Conservation (phyloP, 1,140 invertebrate species). For the Macrobrachium nipponense region DNA sequence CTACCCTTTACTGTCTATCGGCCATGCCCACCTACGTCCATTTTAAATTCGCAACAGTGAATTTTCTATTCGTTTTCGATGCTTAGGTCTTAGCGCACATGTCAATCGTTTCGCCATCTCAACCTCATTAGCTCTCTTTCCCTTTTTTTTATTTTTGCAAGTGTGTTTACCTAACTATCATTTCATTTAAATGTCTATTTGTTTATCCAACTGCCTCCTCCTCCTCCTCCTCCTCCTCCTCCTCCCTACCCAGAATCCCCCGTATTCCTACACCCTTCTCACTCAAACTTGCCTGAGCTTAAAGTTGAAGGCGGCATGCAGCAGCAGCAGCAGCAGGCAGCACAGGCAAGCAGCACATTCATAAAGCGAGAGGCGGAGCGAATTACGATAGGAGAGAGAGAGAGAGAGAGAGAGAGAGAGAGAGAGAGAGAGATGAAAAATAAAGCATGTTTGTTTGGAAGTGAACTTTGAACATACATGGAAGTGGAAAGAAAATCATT, state of each 20-base stretch:
- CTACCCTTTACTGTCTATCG: neutral
- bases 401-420: constrained; percentile 31
- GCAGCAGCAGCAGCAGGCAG: neutral
- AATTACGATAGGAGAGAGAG: too few relatives aligned
- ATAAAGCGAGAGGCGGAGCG: too few relatives aligned
- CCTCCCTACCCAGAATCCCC: neutral
- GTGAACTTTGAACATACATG: neutral
- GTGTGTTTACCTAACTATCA: too few relatives aligned
- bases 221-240: neutral
- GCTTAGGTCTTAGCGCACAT: too few relatives aligned
- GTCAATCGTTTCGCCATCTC: too few relatives aligned
- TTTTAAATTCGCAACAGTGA: too few relatives aligned
- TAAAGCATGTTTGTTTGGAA: too few relatives aligned
- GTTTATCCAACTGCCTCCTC: neutral
- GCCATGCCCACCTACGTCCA: neutral
- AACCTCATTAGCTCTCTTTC: too few relatives aligned
- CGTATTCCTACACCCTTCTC: neutral
- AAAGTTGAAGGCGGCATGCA: constrained; percentile 17
- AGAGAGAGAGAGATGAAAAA: constrained; percentile 8
- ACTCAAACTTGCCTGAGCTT: constrained; percentile 15
- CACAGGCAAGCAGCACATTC: neutral
- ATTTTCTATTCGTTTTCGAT: too few relatives aligned
- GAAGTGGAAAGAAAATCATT: neutral
- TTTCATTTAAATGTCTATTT: too few relatives aligned
- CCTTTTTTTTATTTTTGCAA: too few relatives aligned